Conservation (phyloP, 2,113 vertebrate species). For the Neoarius graeffei region DNA sequence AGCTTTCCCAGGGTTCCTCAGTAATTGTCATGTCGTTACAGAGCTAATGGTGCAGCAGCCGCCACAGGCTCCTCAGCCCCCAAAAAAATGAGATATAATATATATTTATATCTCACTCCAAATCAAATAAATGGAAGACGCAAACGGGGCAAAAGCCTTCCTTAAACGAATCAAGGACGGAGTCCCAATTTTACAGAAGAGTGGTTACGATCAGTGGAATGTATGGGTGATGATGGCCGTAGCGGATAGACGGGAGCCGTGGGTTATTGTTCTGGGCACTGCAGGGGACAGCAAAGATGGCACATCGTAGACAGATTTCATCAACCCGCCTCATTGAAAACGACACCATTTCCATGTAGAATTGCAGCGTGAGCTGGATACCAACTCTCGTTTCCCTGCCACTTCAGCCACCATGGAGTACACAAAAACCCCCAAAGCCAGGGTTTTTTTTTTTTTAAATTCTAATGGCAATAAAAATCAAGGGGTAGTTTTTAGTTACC, state of each 20-base stretch:
- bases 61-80: slow-evolving; percentile 19
- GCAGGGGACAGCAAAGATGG: slow-evolving; percentile 38
- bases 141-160: slow-evolving; percentile 43
- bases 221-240: slow-evolving; percentile 39
- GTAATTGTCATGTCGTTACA: slow-evolving; percentile 57
- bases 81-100: neutral
- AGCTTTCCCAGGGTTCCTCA: slow-evolving; percentile 30
- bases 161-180: slow-evolving; percentile 39
- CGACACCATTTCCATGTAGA: neutral
- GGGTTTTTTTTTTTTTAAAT: neutral
- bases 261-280: slow-evolving; percentile 44
- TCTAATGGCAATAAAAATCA: slow-evolving; percentile 25
- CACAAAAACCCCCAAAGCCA: neutral
- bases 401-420: neutral
- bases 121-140: slow-evolving; percentile 26
- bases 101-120: slow-evolving; percentile 6
- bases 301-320: slow-evolving; percentile 39
- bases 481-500: slow-evolving; percentile 48
- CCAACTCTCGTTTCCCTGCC: neutral
- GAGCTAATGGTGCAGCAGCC: slow-evolving; percentile 54
- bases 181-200: slow-evolving; percentile 44
- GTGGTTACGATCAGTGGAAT: slow-evolving; percentile 42
- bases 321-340: slow-evolving; percentile 30
- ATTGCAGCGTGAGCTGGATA: neutral
- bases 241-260: slow-evolving; percentile 33